Conservation (phyloP, 2,888 invertebrate species). For the Parnassius smintheus region DNA sequence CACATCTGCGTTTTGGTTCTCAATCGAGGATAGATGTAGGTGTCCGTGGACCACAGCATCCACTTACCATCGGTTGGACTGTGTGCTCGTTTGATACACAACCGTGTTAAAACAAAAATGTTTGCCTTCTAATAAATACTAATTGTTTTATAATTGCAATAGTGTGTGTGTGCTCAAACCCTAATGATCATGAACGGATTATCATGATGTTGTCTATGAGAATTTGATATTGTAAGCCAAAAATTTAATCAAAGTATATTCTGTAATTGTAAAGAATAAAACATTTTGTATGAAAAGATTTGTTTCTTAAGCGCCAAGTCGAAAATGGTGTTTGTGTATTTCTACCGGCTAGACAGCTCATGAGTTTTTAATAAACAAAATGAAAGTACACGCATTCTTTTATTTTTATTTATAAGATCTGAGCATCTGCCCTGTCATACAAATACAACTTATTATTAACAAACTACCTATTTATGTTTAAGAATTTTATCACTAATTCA, state of each 20-base stretch:
- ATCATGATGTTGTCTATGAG: not conserved
- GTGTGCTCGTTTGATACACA: too few relatives aligned
- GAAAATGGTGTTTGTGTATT: constrained; percentile 45
- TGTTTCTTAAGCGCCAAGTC: constrained; percentile 44
- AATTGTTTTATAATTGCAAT: not conserved
- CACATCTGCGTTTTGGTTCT: too few relatives aligned
- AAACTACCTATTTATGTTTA: not conserved
- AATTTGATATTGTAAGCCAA: not conserved
- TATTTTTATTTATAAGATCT: constrained; percentile 13
- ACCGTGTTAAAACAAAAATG: not conserved
- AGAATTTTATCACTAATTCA: constrained; percentile 1
- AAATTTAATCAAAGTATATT: not conserved
- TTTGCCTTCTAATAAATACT: not conserved
- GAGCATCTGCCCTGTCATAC: not conserved
- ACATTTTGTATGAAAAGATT: constrained; percentile 33
- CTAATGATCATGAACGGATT: not conserved
- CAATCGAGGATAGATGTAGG: too few relatives aligned
- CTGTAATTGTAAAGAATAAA: constrained; percentile 6
- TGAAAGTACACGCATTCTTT: constrained; percentile 34
- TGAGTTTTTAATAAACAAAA: constrained; percentile 67
- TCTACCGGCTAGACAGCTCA: constrained; percentile 55
- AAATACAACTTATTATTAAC: not conserved
- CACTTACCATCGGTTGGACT: too few relatives aligned
- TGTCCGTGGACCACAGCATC: too few relatives aligned
- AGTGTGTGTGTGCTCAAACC: constrained; percentile 13